phyloP scores from a whole-genome alignment of 1,140 invertebrate species.

The Zophobas atratus region DNA sequence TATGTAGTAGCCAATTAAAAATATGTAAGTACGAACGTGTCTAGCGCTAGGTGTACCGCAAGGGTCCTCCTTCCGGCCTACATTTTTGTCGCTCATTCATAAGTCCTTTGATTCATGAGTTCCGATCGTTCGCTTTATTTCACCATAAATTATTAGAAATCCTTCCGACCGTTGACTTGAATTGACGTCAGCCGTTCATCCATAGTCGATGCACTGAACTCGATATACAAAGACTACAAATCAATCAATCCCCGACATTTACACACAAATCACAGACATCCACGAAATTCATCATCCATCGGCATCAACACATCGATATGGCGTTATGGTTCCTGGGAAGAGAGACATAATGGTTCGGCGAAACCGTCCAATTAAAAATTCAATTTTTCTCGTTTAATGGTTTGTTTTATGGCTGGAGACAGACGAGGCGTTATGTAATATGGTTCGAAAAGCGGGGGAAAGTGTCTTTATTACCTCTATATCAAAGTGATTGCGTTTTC shows the following conservation, averaged over 20 bases:
- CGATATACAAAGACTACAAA: conserved; percentile 5
- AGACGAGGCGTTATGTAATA: too few species aligned
- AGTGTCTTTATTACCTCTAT: too few species aligned
- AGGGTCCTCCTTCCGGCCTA: background rate
- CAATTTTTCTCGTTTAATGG: too few species aligned
- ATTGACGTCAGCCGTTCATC: conserved; percentile 39
- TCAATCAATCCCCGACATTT: conserved; percentile 21
- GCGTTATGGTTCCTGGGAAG: background rate
- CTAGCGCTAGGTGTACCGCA: background rate
- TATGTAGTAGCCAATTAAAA: too few species aligned
- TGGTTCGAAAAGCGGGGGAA: too few species aligned
- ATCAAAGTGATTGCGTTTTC: too few species aligned
- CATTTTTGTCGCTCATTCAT: background rate
- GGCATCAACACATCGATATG: too few species aligned
- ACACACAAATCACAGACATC: background rate
- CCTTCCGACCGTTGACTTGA: conserved; percentile 29
- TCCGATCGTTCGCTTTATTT: conserved; percentile 12
- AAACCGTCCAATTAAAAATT: background rate
- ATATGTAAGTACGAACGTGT: too few species aligned
- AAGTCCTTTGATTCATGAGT: background rate
- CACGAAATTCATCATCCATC: background rate
- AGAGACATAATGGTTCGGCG: background rate
- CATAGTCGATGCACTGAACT: conserved; percentile 30
- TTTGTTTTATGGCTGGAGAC: too few species aligned
- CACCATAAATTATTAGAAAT: conserved; percentile 43